Base-by-base conservation (phyloP, 2,797 vertebrate species). In the Chaenodraco wilsoni region DNA sequence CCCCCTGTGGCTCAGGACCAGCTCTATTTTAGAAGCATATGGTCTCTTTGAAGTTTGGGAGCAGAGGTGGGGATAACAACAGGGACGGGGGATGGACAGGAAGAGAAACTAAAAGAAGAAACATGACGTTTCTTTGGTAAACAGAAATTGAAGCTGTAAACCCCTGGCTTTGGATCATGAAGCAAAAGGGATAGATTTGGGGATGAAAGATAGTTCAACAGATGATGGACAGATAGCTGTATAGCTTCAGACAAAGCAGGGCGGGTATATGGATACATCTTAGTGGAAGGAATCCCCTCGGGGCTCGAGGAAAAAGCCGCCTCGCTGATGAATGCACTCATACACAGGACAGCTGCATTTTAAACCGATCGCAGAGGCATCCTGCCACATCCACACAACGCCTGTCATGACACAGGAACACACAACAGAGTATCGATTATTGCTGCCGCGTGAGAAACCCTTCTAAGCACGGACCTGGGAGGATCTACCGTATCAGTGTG, bases 291-390 rank as follows among this genome's bases (percentile, higher is more conserved):
- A 78, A 64, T 72, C 61, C 84, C 83, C 82, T 10, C 0, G 59
- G 76, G 89, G 70, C 45, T 69, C 15, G 1, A 70, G 10, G 1
- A 62, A 75, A 72, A 76, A 72, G 78, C 44, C 46, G 21, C 52
- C 80, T 69, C 51, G 41, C 74, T 91, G 83, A 93, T 92, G 76
- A 89, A 93, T 91, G 82, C 65, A 51, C 87, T 72, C 59, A 70
- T 37, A 77, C 50, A 72, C 48, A 67, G 27, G 60, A 65, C 56
- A 66, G 83, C 69, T 79, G 72, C 75, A 75, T 63, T 67, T 61
- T 43, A 54, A 37, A 72, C 31, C 4, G 3, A 49, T 60, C 74
- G 65, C 61, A 76, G 16, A 72, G 11, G 40, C 14, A 60, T 68
- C 64, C 65, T 57, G 60, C 65, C 55, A 59, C 33, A 50, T 49